phyloP scores from a whole-genome alignment of 2,113 vertebrate genomes.

The Poeciliopsis turrubarensis region DNA sequence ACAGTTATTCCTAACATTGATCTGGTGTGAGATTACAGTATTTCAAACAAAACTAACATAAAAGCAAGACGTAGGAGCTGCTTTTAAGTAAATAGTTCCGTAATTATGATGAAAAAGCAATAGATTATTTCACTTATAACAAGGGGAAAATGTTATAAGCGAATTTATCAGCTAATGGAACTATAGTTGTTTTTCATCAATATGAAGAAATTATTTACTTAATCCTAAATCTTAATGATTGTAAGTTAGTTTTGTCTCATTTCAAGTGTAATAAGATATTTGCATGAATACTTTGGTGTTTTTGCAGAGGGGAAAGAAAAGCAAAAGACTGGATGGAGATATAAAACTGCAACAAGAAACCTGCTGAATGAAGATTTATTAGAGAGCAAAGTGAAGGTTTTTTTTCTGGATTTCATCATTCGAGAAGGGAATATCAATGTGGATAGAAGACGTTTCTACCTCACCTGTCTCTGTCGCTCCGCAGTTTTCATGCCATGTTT shows the following conservation, averaged over 20 bases:
- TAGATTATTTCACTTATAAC: no score
- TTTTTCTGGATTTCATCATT: not conserved
- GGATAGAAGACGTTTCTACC: constrained; percentile 10
- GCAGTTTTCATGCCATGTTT: constrained; percentile 29
- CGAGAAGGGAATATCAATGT: not conserved
- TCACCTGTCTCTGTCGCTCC: constrained; percentile 20
- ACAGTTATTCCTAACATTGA: not conserved
- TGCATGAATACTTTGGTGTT: no score
- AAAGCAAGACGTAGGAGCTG: no score
- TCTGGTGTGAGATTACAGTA: not conserved
- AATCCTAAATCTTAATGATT: no score
- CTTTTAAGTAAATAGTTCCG: no score
- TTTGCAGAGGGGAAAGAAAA: not conserved
- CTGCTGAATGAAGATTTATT: not conserved
- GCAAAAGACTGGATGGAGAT: not conserved
- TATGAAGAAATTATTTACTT: no score
- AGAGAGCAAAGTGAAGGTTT: not conserved
- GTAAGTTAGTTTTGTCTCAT: no score
- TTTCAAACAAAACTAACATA: not conserved
- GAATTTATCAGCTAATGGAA: no score
- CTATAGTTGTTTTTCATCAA: no score
- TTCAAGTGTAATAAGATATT: no score
- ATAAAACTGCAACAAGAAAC: not conserved
- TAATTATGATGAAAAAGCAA: no score
- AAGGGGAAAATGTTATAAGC: no score